Evolutionary conservation across 2,113 vertebrate species (phyloP).

Genomic region (Hiodon alosoides): DNA sequence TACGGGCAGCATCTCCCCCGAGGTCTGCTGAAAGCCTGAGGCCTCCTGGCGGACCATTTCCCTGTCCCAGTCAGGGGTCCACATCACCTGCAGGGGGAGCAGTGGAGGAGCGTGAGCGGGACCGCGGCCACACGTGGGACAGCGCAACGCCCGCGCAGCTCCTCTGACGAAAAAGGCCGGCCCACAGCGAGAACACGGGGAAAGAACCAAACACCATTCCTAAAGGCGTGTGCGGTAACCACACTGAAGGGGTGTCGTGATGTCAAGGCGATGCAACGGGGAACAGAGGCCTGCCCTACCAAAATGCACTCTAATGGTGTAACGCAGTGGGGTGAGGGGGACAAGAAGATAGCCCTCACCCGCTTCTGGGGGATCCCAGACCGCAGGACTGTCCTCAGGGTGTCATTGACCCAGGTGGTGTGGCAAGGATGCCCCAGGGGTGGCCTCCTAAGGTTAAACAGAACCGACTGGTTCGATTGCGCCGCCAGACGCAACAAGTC

Average conservation of each 20-base stretch:
- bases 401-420: conserved; percentile 79
- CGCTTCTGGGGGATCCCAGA: conserved; percentile 74
- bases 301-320: too few relatives aligned
- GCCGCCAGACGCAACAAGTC: conserved; percentile 72
- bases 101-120: background rate
- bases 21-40: conserved; percentile 80
- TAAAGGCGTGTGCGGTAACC: too few relatives aligned
- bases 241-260: too few relatives aligned
- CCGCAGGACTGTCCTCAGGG: conserved; percentile 69
- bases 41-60: conserved; percentile 66
- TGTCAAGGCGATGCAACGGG: too few relatives aligned
- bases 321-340: background rate
- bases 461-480: conserved; percentile 66
- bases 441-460: conserved; percentile 73
- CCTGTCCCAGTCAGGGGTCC: conserved; percentile 72
- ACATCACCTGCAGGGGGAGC: conserved; percentile 74
- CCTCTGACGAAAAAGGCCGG: too few relatives aligned
- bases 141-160: too few relatives aligned
- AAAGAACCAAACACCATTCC: too few relatives aligned
- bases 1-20: conserved; percentile 59
- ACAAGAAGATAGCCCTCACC: conserved; percentile 56
- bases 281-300: too few relatives aligned
- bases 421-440: conserved; percentile 74
- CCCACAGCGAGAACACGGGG: too few relatives aligned
- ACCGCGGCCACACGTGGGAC: too few relatives aligned